Conservation (phyloP, 2,797 vertebrate species). For the Merluccius polli region DNA sequence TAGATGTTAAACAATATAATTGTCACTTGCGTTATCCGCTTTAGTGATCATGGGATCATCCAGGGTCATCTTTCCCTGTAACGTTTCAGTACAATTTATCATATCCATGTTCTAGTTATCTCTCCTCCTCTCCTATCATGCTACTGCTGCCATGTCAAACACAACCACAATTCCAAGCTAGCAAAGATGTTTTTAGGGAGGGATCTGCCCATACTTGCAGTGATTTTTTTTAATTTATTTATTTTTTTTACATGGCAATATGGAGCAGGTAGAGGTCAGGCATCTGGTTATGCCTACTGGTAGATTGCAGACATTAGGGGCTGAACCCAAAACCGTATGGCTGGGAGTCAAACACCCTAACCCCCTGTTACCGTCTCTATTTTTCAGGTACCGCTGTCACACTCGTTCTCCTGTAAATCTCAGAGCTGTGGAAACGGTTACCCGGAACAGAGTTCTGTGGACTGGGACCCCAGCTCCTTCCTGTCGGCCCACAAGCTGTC, state of each 20-base stretch:
- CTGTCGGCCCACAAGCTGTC: slow-evolving; percentile 98
- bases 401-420: slow-evolving; percentile 92
- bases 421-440: slow-evolving; percentile 93
- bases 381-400: slow-evolving; percentile 88
- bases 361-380: background rate
- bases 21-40: background rate
- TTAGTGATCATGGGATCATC: background rate
- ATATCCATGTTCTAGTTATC: background rate
- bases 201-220: too few species aligned
- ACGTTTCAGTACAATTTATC: background rate
- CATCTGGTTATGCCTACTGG: background rate
- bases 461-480: slow-evolving; percentile 99
- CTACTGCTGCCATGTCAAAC: background rate
- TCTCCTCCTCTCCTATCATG: background rate
- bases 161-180: background rate
- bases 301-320: background rate
- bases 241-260: background rate
- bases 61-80: too few species aligned
- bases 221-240: background rate
- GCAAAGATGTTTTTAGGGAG: background rate
- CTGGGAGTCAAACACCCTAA: background rate
- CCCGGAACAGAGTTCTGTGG: slow-evolving; percentile 93
- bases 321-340: background rate
- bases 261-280: background rate
- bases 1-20: background rate